Evolutionary conservation across 2,888 invertebrate species (phyloP).

Genomic region (Tinea pellionella): DNA sequence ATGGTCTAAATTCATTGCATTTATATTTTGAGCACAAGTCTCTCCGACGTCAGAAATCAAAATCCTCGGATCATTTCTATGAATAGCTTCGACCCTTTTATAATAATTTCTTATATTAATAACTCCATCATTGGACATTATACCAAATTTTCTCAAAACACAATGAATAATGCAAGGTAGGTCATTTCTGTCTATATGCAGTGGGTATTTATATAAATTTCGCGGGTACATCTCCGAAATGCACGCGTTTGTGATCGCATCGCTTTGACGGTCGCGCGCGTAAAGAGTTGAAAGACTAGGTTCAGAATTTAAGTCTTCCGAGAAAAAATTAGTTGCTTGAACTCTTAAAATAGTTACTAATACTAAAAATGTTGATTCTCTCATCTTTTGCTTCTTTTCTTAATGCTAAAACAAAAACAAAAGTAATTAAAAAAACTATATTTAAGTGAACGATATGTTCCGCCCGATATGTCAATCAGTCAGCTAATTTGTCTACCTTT

Average conservation of each 20-base stretch:
- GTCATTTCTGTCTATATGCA: constrained; percentile 50
- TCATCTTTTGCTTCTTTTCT: background rate
- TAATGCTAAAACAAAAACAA: too few species aligned
- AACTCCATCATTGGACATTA: constrained; percentile 53
- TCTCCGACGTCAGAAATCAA: constrained; percentile 60
- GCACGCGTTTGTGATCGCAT: constrained; percentile 46
- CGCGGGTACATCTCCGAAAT: constrained; percentile 56
- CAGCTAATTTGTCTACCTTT: too few species aligned
- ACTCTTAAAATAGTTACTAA: constrained; percentile 22
- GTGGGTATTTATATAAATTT: constrained; percentile 51
- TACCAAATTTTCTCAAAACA: constrained; percentile 57
- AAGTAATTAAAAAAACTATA: too few species aligned
- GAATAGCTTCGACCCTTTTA: constrained; percentile 51
- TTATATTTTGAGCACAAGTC: constrained; percentile 56
- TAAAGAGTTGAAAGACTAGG: constrained; percentile 51
- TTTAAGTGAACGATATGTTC: too few species aligned
- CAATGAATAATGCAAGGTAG: constrained; percentile 60
- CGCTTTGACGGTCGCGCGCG: constrained; percentile 50
- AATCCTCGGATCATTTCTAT: constrained; percentile 54
- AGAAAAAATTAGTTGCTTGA: constrained; percentile 39
- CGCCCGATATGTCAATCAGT: too few species aligned
- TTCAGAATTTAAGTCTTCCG: constrained; percentile 46
- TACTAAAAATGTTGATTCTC: background rate
- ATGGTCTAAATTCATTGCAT: constrained; percentile 55
- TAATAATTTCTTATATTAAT: constrained; percentile 59